Conservation (phyloP, 2,113 vertebrate species). For the Cepphus grylle region DNA sequence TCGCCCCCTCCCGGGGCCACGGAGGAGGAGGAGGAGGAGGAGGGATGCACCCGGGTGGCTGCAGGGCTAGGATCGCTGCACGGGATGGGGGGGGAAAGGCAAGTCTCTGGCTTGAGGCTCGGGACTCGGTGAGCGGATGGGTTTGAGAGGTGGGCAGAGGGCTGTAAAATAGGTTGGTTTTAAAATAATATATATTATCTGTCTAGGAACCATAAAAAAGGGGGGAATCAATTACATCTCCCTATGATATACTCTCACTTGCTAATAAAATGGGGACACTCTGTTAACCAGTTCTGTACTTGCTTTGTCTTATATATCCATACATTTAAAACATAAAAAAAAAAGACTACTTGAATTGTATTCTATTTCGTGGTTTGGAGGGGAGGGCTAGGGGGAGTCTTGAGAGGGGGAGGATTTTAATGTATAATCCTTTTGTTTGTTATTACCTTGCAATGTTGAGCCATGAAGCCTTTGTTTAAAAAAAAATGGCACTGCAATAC, state of each 20-base stretch:
- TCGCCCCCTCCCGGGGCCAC: accelerated
- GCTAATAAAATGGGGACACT: slow-evolving; percentile 70
- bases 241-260: slow-evolving; percentile 77
- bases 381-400: slow-evolving; percentile 65
- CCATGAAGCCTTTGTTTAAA: slow-evolving; percentile 89
- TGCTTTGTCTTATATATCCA: slow-evolving; percentile 78
- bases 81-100: not conserved
- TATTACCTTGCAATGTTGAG: slow-evolving; percentile 96
- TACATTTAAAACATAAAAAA: slow-evolving; percentile 78
- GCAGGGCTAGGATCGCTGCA: not conserved
- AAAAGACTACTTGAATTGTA: slow-evolving; percentile 80
- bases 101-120: not conserved
- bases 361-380: slow-evolving; percentile 79
- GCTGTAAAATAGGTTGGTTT: slow-evolving; percentile 63
- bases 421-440: slow-evolving; percentile 88
- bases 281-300: slow-evolving; percentile 70
- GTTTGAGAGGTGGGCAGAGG: slow-evolving; percentile 40
- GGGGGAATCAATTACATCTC: slow-evolving; percentile 55
- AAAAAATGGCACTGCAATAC: slow-evolving; percentile 67
- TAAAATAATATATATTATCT: slow-evolving; percentile 64
- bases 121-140: not conserved
- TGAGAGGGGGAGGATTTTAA: slow-evolving; percentile 66
- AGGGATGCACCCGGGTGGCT: not conserved
- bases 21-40: not conserved
- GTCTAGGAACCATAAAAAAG: slow-evolving; percentile 55